A percentile compares a stretch with the other conserved stretches of the same genome.
Conservation (phyloP, 2,888 invertebrate species). For the Sepiola atlantica region DNA sequence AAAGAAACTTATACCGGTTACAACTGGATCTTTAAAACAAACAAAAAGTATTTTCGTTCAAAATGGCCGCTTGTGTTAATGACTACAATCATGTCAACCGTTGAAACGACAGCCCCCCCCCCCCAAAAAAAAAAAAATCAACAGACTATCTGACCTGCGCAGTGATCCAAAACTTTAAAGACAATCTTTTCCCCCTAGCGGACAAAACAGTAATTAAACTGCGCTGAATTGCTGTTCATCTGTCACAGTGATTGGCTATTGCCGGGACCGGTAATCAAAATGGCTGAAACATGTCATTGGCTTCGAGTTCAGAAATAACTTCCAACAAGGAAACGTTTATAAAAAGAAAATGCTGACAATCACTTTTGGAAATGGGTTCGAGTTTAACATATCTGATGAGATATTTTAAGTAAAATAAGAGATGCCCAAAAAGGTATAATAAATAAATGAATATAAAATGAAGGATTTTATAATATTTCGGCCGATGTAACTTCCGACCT, state of each 20-base stretch:
- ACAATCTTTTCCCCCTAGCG: not conserved
- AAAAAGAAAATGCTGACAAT: not conserved
- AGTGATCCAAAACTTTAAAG: not conserved
- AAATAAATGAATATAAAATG: no score
- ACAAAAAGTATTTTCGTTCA: not conserved
- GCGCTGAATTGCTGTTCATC: not conserved
- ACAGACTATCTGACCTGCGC: not conserved
- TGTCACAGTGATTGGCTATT: not conserved
- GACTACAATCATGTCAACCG: not conserved
- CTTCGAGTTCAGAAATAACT: not conserved
- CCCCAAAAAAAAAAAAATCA: no score
- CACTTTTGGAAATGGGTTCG: not conserved
- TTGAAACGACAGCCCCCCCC: no score
- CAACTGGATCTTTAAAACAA: not conserved
- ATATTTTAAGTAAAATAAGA: no score
- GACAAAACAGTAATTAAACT: not conserved
- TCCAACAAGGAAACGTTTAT: not conserved
- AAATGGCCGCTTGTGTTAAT: not conserved
- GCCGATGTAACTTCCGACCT: no score
- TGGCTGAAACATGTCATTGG: not conserved
- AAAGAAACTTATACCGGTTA: not conserved
- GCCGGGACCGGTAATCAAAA: not conserved
- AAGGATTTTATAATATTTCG: no score
- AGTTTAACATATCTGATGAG: not conserved
- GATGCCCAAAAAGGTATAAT: no score